Evolutionary conservation across 2,888 invertebrate genomes (phyloP).

Genomic region (Amblyteles armatorius): DNA sequence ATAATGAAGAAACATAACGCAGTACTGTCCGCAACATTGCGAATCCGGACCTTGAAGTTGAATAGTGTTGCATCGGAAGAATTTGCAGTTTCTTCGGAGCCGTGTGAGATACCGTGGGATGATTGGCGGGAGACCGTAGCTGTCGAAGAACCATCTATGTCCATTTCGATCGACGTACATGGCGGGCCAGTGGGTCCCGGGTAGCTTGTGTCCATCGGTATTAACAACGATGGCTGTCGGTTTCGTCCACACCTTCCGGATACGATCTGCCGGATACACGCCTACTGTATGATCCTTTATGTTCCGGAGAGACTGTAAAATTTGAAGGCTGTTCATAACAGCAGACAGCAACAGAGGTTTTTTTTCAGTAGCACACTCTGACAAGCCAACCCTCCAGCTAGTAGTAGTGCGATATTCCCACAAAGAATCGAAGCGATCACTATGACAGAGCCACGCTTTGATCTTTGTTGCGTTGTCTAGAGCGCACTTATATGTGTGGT

Average conservation of each 20-base stretch:
- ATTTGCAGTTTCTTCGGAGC: conserved; percentile 23
- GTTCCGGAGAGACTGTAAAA: too few relatives aligned
- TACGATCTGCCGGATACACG: conserved; percentile 35
- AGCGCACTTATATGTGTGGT: too few relatives aligned
- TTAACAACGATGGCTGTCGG: conserved; percentile 47
- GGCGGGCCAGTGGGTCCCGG: conserved; percentile 63
- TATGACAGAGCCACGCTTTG: neutral
- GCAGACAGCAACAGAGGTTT: neutral
- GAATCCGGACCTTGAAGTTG: conserved; percentile 23
- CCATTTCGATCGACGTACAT: conserved; percentile 49
- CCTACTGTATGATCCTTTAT: neutral
- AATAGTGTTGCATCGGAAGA: conserved; percentile 3
- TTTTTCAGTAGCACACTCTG: neutral
- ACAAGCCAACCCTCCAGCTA: neutral
- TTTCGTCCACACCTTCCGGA: conserved; percentile 17
- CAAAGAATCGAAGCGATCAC: neutral
- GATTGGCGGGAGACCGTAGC: conserved; percentile 51
- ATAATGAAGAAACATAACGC: conserved; percentile 54
- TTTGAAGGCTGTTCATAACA: too few relatives aligned
- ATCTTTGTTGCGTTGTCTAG: neutral
- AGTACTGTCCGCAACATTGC: conserved; percentile 43
- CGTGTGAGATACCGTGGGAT: conserved; percentile 4
- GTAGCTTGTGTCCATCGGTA: conserved; percentile 55
- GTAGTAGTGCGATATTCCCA: conserved; percentile 26
- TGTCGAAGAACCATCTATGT: conserved; percentile 57